Base-by-base conservation (phyloP, 1,140 invertebrate species). In the Cotesia vestalis region DNA sequence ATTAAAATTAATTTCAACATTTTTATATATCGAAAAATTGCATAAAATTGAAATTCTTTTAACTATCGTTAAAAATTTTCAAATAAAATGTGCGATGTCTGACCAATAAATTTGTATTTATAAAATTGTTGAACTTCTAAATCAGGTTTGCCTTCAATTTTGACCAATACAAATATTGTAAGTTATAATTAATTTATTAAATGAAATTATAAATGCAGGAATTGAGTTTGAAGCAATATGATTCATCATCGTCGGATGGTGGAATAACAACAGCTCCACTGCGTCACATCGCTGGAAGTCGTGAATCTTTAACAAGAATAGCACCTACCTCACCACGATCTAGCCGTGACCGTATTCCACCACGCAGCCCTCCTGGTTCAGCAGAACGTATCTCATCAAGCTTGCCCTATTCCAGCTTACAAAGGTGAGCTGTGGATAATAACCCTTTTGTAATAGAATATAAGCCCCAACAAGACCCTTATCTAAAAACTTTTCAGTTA, bases 341-440 rank as follows among this genome's bases (percentile, higher is more conserved):
- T 9, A 80, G 76, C 70, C 80, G 78, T 75, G 84, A 85, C 51
- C 80, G 84, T 78, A 77, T 84, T 14, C 81, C 82, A 61, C 78
- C 83, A 14, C 78, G 83, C 53, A 86, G 85, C 74, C 85, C 86
- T 20, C 81, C 84, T 12, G 82, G 81, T 14, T 80, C 84, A 3
- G 79, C 78, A 12, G 85, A 86, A 63, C 78, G 84, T 67, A 81
- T 86, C 51, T 78, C 76, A 57, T 79, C 84, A 55, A 83, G 74
- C 53, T 76, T 86, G 61, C 84, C 84, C 62, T 85, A 87, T 69
- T 81, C 83, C 73, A 83, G 84, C 78, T 82, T 87, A 69, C 86
- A 87, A 69, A 86, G 85, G 86, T 87, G 81, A 74, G 73, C 74
- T 36, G 3, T 69, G 4, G 6, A 6, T 46, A 46, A 46, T 11